Conservation (phyloP, 2,888 invertebrate genomes). For the Nephrotoma appendiculata region DNA sequence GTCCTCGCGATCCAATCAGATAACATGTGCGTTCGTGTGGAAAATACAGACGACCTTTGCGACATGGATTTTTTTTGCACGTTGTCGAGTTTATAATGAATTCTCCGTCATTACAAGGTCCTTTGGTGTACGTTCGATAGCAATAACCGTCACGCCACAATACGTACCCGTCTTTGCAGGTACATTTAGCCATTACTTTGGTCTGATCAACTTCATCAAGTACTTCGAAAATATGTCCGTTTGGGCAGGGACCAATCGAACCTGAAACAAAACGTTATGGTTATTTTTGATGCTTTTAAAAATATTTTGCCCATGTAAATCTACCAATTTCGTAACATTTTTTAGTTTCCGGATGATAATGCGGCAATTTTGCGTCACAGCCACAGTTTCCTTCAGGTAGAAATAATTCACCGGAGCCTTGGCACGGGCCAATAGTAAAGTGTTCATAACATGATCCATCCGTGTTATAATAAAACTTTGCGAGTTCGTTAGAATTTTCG, state of each 20-base stretch:
- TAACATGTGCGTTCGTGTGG: constrained; percentile 60
- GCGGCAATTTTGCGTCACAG: constrained; percentile 54
- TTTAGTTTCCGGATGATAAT: constrained; percentile 52
- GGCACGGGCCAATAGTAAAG: constrained; percentile 67
- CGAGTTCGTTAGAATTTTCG: constrained; percentile 34
- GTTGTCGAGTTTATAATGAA: constrained; percentile 54
- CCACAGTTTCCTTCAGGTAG: constrained; percentile 58
- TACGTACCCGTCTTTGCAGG: constrained; percentile 54
- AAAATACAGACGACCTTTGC: constrained; percentile 59
- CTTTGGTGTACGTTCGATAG: constrained; percentile 63
- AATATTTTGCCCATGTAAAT: neutral
- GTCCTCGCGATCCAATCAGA: constrained; percentile 61
- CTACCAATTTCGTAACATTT: constrained; percentile 64
- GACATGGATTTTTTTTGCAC: constrained; percentile 58
- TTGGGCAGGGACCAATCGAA: constrained; percentile 56
- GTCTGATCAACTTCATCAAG: constrained; percentile 21
- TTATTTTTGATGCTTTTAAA: neutral
- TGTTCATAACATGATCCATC: constrained; percentile 65
- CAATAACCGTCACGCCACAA: constrained; percentile 50
- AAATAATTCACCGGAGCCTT: constrained; percentile 58
- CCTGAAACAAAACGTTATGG: constrained; percentile 34
- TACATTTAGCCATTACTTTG: constrained; percentile 39
- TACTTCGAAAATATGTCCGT: constrained; percentile 56
- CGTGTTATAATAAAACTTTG: constrained; percentile 41
- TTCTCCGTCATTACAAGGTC: constrained; percentile 54